Conservation (phyloP, 2,113 vertebrate genomes). For the Zeus faber region DNA sequence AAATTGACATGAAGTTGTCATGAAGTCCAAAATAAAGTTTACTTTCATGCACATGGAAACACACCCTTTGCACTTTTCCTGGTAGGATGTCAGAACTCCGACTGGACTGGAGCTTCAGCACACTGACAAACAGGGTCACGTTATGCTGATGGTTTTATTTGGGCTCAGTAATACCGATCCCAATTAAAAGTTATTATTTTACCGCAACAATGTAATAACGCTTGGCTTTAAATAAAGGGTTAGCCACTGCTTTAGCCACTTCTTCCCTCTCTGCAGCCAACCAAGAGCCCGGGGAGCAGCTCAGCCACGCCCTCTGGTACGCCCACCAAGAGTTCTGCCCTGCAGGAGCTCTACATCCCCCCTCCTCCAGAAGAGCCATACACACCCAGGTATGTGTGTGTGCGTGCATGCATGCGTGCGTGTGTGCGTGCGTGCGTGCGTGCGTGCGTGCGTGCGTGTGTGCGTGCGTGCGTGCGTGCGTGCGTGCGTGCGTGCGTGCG, state of each 20-base stretch:
- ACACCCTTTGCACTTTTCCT: too few relatives aligned
- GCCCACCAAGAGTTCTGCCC: conserved; percentile 93
- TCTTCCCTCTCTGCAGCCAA: conserved; percentile 78
- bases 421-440: neutral
- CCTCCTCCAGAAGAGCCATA: conserved; percentile 95
- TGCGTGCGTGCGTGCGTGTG: neutral
- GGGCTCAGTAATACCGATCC: too few relatives aligned
- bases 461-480: neutral
- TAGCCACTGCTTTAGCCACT: conserved; percentile 3
- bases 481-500: neutral
- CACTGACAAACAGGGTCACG: too few relatives aligned
- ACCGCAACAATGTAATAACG: too few relatives aligned
- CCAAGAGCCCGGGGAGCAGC: conserved; percentile 94
- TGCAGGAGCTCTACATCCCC: conserved; percentile 95
- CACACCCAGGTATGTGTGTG: conserved; percentile 86
- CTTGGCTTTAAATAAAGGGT: too few relatives aligned
- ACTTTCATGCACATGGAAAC: too few relatives aligned
- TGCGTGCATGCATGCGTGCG: neutral
- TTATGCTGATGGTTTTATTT: too few relatives aligned
- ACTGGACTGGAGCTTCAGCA: too few relatives aligned
- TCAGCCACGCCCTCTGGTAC: conserved; percentile 93
- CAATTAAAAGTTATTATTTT: too few relatives aligned
- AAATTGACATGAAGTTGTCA: too few relatives aligned
- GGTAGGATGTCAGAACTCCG: too few relatives aligned
- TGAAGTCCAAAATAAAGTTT: too few relatives aligned